Evolutionary conservation across 1,140 invertebrate genomes (phyloP).

Genomic region (Gryon sp.): DNA sequence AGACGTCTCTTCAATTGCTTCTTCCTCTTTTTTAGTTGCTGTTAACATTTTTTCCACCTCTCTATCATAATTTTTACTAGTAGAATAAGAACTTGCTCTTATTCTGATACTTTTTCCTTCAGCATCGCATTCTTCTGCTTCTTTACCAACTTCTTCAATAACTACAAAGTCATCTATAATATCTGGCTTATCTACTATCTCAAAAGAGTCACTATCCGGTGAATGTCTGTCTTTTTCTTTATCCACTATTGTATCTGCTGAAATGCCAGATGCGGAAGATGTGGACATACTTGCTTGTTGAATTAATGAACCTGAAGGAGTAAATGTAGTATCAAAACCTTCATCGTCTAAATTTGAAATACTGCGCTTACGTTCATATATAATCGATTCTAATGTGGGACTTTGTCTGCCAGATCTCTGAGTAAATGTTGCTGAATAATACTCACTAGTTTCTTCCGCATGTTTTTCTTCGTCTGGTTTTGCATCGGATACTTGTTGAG

Average conservation of each 20-base stretch:
- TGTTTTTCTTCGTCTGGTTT: constrained; percentile 20
- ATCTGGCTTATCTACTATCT: constrained; percentile 91
- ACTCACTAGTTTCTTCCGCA: constrained; percentile 38
- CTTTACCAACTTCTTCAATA: constrained; percentile 90
- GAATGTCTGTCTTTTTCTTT: constrained; percentile 84
- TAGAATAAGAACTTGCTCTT: constrained; percentile 63
- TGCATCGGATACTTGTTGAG: constrained; percentile 1
- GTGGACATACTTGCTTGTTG: constrained; percentile 76
- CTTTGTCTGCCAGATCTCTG: constrained; percentile 30
- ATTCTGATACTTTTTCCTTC: constrained; percentile 90
- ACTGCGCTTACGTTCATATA: constrained; percentile 53
- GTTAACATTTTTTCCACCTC: constrained; percentile 86
- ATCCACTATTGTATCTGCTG: constrained; percentile 76
- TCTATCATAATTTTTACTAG: constrained; percentile 84
- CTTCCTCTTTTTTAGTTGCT: constrained; percentile 63
- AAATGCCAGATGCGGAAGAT: constrained; percentile 76
- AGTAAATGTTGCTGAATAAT: constrained; percentile 19
- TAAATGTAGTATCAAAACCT: constrained; percentile 30
- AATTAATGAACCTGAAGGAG: constrained; percentile 60
- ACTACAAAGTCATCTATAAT: constrained; percentile 92
- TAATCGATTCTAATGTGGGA: constrained; percentile 47
- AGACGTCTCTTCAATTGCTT: constrained; percentile 49
- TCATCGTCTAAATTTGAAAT: constrained; percentile 55
- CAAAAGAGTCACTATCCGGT: constrained; percentile 93
- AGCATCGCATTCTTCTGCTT: constrained; percentile 88